Evolutionary conservation across 2,888 invertebrate species (phyloP).

Genomic region (Brachynemurus nebulosus): DNA sequence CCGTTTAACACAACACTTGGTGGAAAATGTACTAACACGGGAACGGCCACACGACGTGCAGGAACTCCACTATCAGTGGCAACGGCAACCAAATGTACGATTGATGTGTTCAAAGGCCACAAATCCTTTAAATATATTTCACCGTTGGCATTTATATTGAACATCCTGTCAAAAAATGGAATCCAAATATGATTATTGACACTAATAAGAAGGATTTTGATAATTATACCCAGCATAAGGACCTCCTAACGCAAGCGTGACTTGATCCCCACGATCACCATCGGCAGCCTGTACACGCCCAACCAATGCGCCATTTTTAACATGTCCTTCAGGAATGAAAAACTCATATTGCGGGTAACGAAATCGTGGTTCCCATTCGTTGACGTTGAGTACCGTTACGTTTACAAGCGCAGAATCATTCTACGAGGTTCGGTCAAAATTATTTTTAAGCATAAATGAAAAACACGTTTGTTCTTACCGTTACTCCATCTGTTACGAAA

Average conservation of each 20-base stretch:
- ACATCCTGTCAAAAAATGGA: constrained; percentile 32
- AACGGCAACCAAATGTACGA: constrained; percentile 63
- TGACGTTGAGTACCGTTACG: constrained; percentile 70
- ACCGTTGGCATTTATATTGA: constrained; percentile 49
- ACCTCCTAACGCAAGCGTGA: constrained; percentile 58
- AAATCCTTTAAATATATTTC: constrained; percentile 39
- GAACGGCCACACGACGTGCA: constrained; percentile 59
- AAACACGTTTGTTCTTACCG: constrained; percentile 39
- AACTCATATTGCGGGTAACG: constrained; percentile 81
- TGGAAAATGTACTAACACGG: constrained; percentile 48
- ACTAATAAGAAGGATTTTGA: constrained; percentile 4
- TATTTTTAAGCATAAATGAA: no score
- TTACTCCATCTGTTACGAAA: constrained; percentile 64
- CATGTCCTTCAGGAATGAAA: constrained; percentile 32
- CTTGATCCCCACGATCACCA: constrained; percentile 63
- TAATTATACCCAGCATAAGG: constrained; percentile 49
- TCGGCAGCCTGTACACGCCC: constrained; percentile 75
- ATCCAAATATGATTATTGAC: not conserved
- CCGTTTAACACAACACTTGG: constrained; percentile 28
- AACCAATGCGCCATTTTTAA: constrained; percentile 25
- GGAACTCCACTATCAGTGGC: constrained; percentile 76
- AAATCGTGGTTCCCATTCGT: constrained; percentile 90
- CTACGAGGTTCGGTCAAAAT: constrained; percentile 34
- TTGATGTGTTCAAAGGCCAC: constrained; percentile 26
- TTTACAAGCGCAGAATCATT: constrained; percentile 75